Conservation (phyloP, 2,113 vertebrate species). For the Hiodon tergisus region DNA sequence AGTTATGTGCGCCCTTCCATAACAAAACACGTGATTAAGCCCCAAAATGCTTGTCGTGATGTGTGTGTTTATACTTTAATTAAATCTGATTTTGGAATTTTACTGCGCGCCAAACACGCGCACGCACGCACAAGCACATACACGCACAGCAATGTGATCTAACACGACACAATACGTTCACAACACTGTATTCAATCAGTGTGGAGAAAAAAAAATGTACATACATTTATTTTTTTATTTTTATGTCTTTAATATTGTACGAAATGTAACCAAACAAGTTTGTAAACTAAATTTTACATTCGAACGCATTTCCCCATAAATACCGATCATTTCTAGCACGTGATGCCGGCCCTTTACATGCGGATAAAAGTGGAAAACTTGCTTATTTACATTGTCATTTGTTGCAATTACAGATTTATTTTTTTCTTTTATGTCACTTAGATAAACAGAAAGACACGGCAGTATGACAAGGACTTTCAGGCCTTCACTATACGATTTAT, state of each 20-base stretch:
- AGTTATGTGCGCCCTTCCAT: no score
- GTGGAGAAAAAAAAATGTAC: conserved; percentile 74
- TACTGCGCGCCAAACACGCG: background rate
- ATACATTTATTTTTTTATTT: conserved; percentile 75
- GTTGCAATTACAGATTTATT: conserved; percentile 89
- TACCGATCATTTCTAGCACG: conserved; percentile 99
- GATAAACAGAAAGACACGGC: conserved; percentile 99
- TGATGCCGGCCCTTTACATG: conserved; percentile 98
- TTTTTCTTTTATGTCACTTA: conserved; percentile 96
- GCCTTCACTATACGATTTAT: conserved; percentile 99
- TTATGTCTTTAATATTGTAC: conserved; percentile 99
- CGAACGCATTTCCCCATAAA: conserved; percentile 99
- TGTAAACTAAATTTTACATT: conserved; percentile 99
- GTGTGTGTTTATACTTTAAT: no score
- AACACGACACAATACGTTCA: conserved; percentile 27
- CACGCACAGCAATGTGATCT: background rate
- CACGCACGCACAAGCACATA: background rate
- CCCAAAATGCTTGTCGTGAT: no score
- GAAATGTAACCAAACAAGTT: conserved; percentile 99
- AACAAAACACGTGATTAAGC: no score
- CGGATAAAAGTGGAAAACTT: conserved; percentile 98
- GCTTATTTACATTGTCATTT: conserved; percentile 88
- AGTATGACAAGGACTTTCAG: conserved; percentile 98
- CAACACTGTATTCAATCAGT: conserved; percentile 22
- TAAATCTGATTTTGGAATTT: no score